Evolutionary conservation across 92 coral and sea anemone genomes (phyloP), one percentile per base, ranked within the genome.

Genomic region (Micromussa lordhowensis): DNA sequence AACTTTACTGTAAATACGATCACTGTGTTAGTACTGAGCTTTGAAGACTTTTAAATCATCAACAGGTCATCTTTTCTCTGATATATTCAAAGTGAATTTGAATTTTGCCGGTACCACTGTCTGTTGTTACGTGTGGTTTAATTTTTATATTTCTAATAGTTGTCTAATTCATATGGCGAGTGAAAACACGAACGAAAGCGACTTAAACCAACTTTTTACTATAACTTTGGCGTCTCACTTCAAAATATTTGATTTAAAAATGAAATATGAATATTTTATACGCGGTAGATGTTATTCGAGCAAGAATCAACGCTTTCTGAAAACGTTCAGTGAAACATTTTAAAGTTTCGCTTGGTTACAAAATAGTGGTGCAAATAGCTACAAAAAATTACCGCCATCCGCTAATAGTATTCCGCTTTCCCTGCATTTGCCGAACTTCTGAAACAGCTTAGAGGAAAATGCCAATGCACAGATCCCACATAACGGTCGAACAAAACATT

Each of bases 241-340:
- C 71, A 28, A 66, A 66, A 63, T 26, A 24, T 32, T 32, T 19
- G 1, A 71, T 24, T 10, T 12, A 68, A 26, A 30, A 44, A 71
- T 71, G 21, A 73, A 73, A 19, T 19, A 36, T 73, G 26, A 73
- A 73, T 73, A 73, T 73, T 73, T 73, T 21, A 73, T 73, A 71
- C 49, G 49, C 21, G 21, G 40, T 30, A 8, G 24, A 71, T 31
- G 40, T 31, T 31, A 44, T 44, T 44, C 51, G 10, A 8, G 51
- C 51, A 73, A 21, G 78, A 5, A 2, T 10, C 28, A 73, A 15
- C 34, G 0, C 32, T 66, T 26, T 14, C 14, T 66, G 17, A 66
- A 14, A 10, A 26, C 71, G 71, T 66, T 26, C 5, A 11, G 32
- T 9, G 4, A 26, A 26, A 28, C 17, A 66, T 26, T 66, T 24